Evolutionary conservation across 2,797 vertebrate species (phyloP).

Genomic region (Lacerta viridis): DNA sequence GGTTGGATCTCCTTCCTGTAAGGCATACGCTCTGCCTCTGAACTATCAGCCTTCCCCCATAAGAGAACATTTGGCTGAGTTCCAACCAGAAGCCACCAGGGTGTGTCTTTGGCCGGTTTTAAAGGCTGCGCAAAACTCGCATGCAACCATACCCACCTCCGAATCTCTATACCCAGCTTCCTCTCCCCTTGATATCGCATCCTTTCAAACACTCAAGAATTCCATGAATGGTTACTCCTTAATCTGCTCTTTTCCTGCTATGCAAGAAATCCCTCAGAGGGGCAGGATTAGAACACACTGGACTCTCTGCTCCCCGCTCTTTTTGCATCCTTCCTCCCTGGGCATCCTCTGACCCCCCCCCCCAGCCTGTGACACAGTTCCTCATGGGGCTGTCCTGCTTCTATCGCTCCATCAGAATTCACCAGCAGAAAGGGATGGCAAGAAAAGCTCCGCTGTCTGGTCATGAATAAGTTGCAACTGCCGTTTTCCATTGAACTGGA

Average conservation of each 20-base stretch:
- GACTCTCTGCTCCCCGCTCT: too few species aligned
- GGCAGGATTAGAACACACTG: background rate
- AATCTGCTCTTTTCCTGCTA: constrained; percentile 13
- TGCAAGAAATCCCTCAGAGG: background rate
- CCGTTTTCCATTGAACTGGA: background rate
- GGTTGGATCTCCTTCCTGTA: background rate
- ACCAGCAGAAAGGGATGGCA: background rate
- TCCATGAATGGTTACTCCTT: background rate
- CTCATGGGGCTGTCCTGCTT: background rate
- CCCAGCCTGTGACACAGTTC: background rate
- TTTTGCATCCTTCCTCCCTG: background rate
- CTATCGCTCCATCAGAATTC: background rate
- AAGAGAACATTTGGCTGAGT: background rate
- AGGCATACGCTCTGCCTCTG: background rate
- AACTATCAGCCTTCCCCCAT: background rate
- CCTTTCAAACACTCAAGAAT: background rate
- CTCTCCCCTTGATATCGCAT: background rate
- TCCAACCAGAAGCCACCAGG: background rate
- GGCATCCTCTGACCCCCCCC: background rate
- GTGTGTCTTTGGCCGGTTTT: background rate
- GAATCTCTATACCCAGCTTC: background rate
- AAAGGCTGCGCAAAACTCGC: background rate
- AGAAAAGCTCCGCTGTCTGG: background rate
- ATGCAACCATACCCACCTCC: too few species aligned
- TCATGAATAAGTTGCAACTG: too few species aligned